A percentile compares a stretch with the other conserved stretches of the same genome.
These are phyloP conservation scores for Aricia artaxerxes DNA, from an alignment of 2,888 invertebrate genomes.

Conservation along the genomic window DNA sequence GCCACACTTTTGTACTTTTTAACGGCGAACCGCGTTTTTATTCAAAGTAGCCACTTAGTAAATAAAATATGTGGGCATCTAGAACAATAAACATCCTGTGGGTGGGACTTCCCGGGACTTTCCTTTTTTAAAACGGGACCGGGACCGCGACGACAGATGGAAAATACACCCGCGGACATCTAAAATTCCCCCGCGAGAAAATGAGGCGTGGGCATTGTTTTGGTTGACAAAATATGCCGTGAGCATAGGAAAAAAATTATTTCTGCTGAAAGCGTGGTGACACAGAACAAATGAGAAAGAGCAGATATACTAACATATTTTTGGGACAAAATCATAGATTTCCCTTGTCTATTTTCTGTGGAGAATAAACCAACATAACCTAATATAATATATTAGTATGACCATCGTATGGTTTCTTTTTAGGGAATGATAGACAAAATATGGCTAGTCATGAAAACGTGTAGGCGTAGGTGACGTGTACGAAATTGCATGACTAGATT, in stretches of 20 bases:
- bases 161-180: background rate
- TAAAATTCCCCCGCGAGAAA: background rate
- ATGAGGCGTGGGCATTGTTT: background rate
- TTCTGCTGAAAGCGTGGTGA: background rate
- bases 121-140: slow-evolving; percentile 46
- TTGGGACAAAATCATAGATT: no score
- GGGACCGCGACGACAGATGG: slow-evolving; percentile 43
- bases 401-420: no score
- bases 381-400: no score
- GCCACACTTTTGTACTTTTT: slow-evolving; percentile 65
- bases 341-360: no score
- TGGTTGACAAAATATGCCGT: background rate
- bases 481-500: background rate
- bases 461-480: no score
- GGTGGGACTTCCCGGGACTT: slow-evolving; percentile 58
- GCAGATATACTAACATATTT: no score
- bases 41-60: slow-evolving; percentile 78
- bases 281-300: no score
- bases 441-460: no score
- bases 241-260: background rate
- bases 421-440: no score
- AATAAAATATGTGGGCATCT: slow-evolving; percentile 76
- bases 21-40: slow-evolving; percentile 77
- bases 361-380: no score
- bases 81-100: slow-evolving; percentile 71